Base-by-base conservation (phyloP, 1,140 invertebrate genomes). In the Lineus longissimus region DNA sequence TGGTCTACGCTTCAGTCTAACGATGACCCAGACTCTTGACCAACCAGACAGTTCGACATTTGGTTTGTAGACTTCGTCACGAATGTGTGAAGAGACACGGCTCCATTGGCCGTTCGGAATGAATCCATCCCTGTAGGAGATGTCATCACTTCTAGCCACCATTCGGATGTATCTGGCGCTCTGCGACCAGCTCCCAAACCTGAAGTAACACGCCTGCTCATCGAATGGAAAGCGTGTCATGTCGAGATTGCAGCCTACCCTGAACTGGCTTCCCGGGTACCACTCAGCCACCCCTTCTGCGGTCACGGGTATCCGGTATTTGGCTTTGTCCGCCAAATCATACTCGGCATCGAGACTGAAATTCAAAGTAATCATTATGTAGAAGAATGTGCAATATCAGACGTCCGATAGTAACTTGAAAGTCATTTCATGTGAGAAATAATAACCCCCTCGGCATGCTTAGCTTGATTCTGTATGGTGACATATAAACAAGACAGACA, bases 231-330 rank as follows among this genome's bases (percentile, higher is more conserved):
- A 91, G 17, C 84, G 76, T 19, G 78, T 78, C 45, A 90, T 76
- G 83, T 97, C 91, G 71, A 96, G 95, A 85, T 95, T 92, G 78
- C 93, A 95, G 81, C 93, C 94, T 63, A 91, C 74, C 2, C 36
- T 54, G 41, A 45, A 45, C 55, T 19, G 23, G 9, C 27, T 64
- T n/a, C 27, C 54, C 9, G 63, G 63, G 17, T 17, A 19, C 63
- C 63, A 64, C 13, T 51, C 6, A 4, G n/a, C 47, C 6, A 9
- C 9, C n/a, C 47, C 47, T 4, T 19, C 25, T 4, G 47, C 4
- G 47, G n/a, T n/a, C 25, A 51, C 25, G 9, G 25, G 4, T 4
- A 51, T 19, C 47, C 47, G 6, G 47, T 51, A 51, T 27, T 51
- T 51, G 47, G 4, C 15, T 36, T 36, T 6, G n/a, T 51, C 47